phyloP scores from a whole-genome alignment of 1,140 invertebrate species.

The Thaumetopoea pityocampa region DNA sequence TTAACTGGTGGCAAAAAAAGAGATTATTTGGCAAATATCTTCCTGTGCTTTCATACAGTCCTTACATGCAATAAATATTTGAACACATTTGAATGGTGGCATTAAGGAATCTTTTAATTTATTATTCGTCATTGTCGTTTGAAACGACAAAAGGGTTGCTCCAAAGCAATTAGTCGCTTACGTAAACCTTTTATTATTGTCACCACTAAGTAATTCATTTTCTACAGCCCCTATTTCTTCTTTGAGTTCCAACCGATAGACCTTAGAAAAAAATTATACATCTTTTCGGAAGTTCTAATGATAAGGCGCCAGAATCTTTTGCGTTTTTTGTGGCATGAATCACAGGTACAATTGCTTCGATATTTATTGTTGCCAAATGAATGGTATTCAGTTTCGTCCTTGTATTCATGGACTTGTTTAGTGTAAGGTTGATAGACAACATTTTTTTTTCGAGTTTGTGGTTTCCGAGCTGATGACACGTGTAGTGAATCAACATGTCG shows the following conservation, averaged over 20 bases:
- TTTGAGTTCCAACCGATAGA: conserved; percentile 48
- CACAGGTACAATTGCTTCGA: conserved; percentile 24
- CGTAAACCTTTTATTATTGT: conserved; percentile 27
- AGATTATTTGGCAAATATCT: conserved; percentile 3
- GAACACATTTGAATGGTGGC: conserved; percentile 14
- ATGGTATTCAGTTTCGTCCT: conserved; percentile 18
- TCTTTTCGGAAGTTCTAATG: conserved; percentile 70
- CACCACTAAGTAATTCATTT: conserved; percentile 24
- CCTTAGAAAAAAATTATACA: conserved; percentile 46
- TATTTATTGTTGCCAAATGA: conserved; percentile 5
- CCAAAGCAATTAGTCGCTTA: conserved; percentile 21
- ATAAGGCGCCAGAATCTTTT: conserved; percentile 68
- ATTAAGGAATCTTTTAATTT: conserved; percentile 13
- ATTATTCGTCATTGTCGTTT: conserved; percentile 13
- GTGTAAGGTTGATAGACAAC: conserved; percentile 4
- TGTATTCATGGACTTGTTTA: conserved; percentile 5
- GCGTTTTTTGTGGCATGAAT: conserved; percentile 44
- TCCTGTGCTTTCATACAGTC: conserved; percentile 11
- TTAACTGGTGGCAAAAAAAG: conserved; percentile 2
- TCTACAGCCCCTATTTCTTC: conserved; percentile 29
- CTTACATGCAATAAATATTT: conserved; percentile 12
- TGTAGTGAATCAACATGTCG: conserved; percentile 26
- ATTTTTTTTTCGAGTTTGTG: conserved; percentile 20
- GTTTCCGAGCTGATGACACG: conserved; percentile 26
- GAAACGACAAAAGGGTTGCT: conserved; percentile 22